These are phyloP conservation scores for Philaenus spumarius DNA, from an alignment of 1,140 invertebrate genomes.

Conservation along the genomic window DNA sequence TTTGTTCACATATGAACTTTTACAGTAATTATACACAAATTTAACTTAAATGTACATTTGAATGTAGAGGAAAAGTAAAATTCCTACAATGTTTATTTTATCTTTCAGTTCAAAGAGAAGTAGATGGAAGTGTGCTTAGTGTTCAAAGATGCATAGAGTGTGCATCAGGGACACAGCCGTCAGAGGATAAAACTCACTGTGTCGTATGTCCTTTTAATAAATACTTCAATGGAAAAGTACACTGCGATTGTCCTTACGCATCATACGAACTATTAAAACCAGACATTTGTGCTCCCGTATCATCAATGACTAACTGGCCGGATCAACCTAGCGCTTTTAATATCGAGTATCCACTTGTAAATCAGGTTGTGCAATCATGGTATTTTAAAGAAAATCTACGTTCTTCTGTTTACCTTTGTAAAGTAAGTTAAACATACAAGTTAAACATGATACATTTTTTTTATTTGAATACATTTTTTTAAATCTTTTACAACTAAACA, in stretches of 20 bases:
- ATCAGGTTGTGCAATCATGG: conserved; percentile 39
- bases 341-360: conserved; percentile 37
- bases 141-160: conserved; percentile 42
- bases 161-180: conserved; percentile 40
- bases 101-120: conserved; percentile 41
- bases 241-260: conserved; percentile 31
- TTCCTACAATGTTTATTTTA: no score
- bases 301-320: conserved; percentile 33
- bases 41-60: no score
- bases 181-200: conserved; percentile 37
- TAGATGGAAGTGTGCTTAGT: conserved; percentile 38
- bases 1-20: no score
- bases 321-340: conserved; percentile 37
- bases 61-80: no score
- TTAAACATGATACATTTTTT: conserved; percentile 1
- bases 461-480: conserved; percentile 15
- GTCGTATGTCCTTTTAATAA: conserved; percentile 37
- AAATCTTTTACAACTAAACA: not conserved
- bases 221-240: conserved; percentile 15
- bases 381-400: conserved; percentile 45
- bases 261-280: conserved; percentile 33
- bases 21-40: no score
- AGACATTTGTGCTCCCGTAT: conserved; percentile 40
- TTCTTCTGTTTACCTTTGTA: conserved; percentile 44
- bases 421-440: conserved; percentile 44